Percentiles rank a stretch among this genome's conserved stretches.
Evolutionary conservation across 2,888 invertebrate species (phyloP).

Genomic region (Litoditis marina): DNA sequence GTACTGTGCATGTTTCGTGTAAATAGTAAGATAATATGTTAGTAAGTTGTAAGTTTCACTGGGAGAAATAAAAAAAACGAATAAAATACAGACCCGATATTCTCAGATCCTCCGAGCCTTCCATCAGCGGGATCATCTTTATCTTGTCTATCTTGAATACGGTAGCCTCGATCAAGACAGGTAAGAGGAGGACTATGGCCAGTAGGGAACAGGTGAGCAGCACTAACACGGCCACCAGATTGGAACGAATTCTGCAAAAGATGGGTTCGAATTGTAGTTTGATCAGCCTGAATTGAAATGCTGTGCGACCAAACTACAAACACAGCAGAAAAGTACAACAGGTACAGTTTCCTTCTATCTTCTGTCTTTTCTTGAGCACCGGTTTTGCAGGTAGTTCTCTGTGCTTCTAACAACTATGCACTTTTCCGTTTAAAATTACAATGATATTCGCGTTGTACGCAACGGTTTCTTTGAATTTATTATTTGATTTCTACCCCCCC

Average conservation of each 20-base stretch:
- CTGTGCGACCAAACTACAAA: no score
- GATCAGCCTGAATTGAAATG: no score
- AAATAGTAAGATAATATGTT: no score
- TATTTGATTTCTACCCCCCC: no score
- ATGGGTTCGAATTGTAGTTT: no score
- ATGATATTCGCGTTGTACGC: no score
- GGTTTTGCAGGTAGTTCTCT: background rate
- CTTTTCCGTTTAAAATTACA: background rate
- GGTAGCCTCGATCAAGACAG: conserved; percentile 50
- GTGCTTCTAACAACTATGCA: background rate
- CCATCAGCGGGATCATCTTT: conserved; percentile 39
- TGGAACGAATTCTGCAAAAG: conserved; percentile 33
- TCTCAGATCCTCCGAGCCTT: conserved; percentile 31
- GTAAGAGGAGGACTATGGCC: conserved; percentile 54
- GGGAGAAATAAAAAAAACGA: no score
- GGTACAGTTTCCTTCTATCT: background rate
- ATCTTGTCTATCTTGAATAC: conserved; percentile 52
- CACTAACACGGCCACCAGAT: conserved; percentile 28
- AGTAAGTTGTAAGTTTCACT: no score
- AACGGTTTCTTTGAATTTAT: no score
- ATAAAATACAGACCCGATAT: conserved; percentile 28
- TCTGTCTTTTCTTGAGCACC: background rate
- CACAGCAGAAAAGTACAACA: no score
- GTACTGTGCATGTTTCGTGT: no score
- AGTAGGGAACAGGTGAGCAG: conserved; percentile 34